phyloP scores from a whole-genome alignment of 2,888 invertebrate genomes.

The Eustalomyia histrio region DNA sequence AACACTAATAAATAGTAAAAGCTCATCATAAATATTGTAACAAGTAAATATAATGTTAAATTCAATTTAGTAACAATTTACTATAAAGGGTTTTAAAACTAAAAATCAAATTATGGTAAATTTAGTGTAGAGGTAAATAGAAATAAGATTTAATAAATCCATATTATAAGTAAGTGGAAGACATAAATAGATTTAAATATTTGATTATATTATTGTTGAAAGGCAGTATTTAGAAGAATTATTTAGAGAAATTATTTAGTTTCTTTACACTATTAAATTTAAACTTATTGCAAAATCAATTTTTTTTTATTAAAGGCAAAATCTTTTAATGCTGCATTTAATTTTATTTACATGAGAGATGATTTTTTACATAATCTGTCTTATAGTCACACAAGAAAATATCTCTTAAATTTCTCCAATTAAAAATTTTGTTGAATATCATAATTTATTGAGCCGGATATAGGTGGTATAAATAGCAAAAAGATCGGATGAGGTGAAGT shows the following conservation, averaged over 20 bases:
- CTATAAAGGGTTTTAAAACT: conserved; percentile 16
- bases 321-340: no score
- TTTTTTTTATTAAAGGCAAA: no score
- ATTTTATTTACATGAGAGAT: no score
- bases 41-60: conserved; percentile 28
- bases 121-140: conserved; percentile 39
- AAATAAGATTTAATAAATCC: conserved; percentile 4
- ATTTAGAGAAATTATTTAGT: conserved; percentile 17
- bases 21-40: background rate
- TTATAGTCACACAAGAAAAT: no score
- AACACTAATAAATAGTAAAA: background rate
- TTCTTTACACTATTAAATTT: background rate
- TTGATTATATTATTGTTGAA: conserved; percentile 1
- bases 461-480: no score
- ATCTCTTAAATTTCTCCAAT: no score
- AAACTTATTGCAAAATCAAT: background rate
- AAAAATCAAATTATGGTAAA: conserved; percentile 12
- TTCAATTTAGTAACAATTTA: conserved; percentile 46
- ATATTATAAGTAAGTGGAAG: background rate
- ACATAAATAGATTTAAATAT: conserved; percentile 22
- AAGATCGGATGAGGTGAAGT: no score
- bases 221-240: background rate
- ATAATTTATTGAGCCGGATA: no score
- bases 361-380: no score
- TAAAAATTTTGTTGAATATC: no score